phyloP scores from a whole-genome alignment of 2,113 vertebrate genomes.

The Galeopterus variegatus region DNA sequence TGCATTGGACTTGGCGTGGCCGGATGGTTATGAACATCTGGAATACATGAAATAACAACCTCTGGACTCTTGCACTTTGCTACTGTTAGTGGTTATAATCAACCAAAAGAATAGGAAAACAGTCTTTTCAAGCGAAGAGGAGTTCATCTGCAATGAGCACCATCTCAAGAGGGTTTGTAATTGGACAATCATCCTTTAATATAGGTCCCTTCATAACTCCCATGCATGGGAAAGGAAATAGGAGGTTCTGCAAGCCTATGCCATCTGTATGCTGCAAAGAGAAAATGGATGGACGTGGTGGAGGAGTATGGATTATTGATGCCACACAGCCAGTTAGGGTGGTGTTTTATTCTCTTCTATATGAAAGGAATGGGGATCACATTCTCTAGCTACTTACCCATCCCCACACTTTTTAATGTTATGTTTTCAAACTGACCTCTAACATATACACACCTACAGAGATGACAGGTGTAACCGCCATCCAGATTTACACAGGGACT shows the following conservation, averaged over 20 bases:
- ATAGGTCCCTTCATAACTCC: neutral
- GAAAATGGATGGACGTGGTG: fast-evolving
- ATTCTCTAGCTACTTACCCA: neutral
- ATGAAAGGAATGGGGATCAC: neutral
- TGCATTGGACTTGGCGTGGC: too few species aligned
- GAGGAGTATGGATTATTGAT: fast-evolving
- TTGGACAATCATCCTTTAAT: fast-evolving
- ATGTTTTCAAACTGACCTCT: neutral
- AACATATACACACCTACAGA: neutral
- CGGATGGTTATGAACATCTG: too few species aligned
- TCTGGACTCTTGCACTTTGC: neutral
- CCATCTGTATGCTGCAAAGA: neutral
- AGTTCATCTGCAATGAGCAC: fast-evolving
- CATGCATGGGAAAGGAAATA: fast-evolving
- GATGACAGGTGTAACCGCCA: fast-evolving
- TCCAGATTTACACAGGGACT: neutral
- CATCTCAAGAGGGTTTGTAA: neutral
- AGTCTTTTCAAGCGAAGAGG: neutral
- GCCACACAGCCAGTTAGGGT: neutral
- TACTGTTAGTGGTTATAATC: too few species aligned
- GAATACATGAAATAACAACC: too few species aligned
- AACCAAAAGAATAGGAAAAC: neutral
- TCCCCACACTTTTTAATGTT: too few species aligned
- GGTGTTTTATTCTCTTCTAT: neutral
- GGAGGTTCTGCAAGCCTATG: fast-evolving